A percentile compares a stretch with the other conserved stretches of the same genome.
Conservation (phyloP, 2,888 invertebrate species). For the Rotaria socialis region DNA sequence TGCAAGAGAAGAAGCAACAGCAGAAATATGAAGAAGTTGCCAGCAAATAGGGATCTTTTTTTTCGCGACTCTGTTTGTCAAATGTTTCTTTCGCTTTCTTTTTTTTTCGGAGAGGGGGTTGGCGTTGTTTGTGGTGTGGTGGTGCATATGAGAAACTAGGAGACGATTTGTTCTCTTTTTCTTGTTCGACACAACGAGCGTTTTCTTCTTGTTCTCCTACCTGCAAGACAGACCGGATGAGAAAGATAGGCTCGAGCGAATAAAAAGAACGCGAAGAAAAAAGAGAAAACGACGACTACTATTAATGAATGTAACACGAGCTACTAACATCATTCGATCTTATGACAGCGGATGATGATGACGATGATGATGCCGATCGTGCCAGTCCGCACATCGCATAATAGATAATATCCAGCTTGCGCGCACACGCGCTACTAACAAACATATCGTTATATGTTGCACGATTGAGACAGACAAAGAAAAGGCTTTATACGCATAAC, state of each 20-base stretch:
- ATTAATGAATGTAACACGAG: constrained; percentile 4
- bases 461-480: background rate
- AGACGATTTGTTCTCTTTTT: constrained; percentile 28
- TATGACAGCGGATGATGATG: background rate
- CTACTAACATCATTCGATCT: background rate
- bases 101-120: background rate
- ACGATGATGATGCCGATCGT: constrained; percentile 15
- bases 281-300: background rate
- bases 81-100: constrained; percentile 11
- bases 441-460: background rate
- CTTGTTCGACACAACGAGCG: background rate
- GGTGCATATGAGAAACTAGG: background rate
- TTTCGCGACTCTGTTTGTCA: background rate
- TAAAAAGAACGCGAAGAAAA: background rate
- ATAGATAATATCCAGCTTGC: constrained; percentile 12
- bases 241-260: background rate
- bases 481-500: background rate
- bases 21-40: background rate
- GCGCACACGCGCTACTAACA: background rate
- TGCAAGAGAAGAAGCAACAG: background rate
- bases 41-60: background rate
- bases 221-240: background rate
- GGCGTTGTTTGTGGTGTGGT: background rate
- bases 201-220: constrained; percentile 1
- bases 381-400: constrained; percentile 8